Evolutionary conservation across 2,888 invertebrate species (phyloP), one percentile per base, ranked within the genome.

Genomic region (Drosophila seclusa): DNA sequence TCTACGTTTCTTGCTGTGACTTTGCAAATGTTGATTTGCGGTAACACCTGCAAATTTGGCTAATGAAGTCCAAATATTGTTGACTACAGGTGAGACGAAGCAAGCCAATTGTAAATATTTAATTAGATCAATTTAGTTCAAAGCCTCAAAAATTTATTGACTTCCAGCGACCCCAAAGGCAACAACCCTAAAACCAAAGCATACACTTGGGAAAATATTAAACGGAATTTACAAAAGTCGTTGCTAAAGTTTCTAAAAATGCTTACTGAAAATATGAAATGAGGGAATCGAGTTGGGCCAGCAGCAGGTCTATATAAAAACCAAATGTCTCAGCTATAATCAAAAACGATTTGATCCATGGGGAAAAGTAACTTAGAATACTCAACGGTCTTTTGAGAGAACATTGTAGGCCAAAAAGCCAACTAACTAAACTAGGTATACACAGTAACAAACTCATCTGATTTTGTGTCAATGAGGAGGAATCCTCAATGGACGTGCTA

Each of bases 111-210:
- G 83, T 88, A 71, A 85, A 85, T 85, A 90, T 90, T 90, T 86
- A 83, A 85, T 85, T 88, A 86, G 89, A 70, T 82, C 69, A 83
- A 83, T 85, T 86, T 73, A 75, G 83, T 54, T 61, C 58, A 65
- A 27, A 60, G 38, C 79, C 82, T 48, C 89, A 72, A 65, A 24
- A 57, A 61, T 78, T 62, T 64, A 84, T 89, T 73, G 85, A 75
- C 75, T 72, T 0, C 31, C 65, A 38, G 61, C 53, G 32, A 60
- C 63, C 65, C 8, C 40, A 55, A 10, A 21, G 29, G 29, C 18
- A 38, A 27, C 18, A 13, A 24, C 7, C 36, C 54, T 29, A 38
- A 27, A n/a, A 8, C 31, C 10, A 21, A 16, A 6, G 10, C 16
- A 5, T 42, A 29, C 57, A 57, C 57, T 57, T 29, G 1, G 2